Evolutionary conservation across 2,113 vertebrate genomes (phyloP), one percentile per base, ranked within the genome.

Genomic region (Casuarius casuarius): DNA sequence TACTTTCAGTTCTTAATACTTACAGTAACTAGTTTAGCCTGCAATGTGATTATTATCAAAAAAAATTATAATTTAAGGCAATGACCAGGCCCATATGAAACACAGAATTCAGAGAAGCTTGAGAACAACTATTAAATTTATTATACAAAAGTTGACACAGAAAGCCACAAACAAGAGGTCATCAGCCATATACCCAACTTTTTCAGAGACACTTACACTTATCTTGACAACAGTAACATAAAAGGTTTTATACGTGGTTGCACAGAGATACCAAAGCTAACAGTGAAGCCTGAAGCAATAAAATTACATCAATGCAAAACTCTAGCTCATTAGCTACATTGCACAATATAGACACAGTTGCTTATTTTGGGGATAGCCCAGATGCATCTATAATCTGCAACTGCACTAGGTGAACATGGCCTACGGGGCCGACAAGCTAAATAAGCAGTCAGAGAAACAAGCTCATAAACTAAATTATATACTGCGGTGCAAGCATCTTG

Each of bases 191-290:
- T 19, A 62, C 1, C 19, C 46, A 48, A 44, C 20, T 84, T 93
- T 70, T 75, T 40, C 56, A 87, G 65, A 87, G 61, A 65, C 28
- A 90, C 28, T 20, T 61, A 58, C 56, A 51, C 49, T 76, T 52
- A 40, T 4, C 10, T 31, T 40, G 28, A 75, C 42, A 84, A 61
- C 3, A 23, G 7, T 9, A 90, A 84, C 42, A 70, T 16, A 70
- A 81, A 44, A 75, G 4, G 11, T 38, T 84, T 86, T 35, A 46
- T 20, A 33, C 31, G 35, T 44, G 81, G 31, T 54, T 65, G 28
- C 58, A 91, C 42, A 91, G 35, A 82, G 95, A 85, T 83, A 68
- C 25, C 56, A 29, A 91, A 84, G 31, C 51, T 35, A 79, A 63
- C 48, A 75, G 51, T 1, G 10, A 91, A 89, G 58, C 19, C 84